These are phyloP conservation scores for Marmota flaviventris DNA, from an alignment of 2,113 vertebrate genomes.

Conservation along the genomic window DNA sequence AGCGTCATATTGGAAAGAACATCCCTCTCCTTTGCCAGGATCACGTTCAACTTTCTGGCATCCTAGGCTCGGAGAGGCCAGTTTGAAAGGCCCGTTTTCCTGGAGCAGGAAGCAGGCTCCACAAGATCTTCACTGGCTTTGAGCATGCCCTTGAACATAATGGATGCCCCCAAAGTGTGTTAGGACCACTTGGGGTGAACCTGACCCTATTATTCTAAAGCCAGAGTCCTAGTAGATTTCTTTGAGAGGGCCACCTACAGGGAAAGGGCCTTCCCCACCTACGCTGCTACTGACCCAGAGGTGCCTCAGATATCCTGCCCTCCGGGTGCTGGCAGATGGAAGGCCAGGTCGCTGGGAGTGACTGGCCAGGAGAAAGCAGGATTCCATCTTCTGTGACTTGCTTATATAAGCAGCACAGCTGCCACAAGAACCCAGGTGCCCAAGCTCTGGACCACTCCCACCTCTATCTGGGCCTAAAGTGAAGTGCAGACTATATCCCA, in stretches of 20 bases:
- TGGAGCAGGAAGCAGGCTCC: neutral
- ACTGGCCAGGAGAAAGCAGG: neutral
- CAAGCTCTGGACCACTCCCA: neutral
- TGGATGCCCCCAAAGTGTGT: rapidly evolving
- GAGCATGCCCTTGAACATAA: neutral
- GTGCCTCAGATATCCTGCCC: neutral
- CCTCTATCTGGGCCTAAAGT: neutral
- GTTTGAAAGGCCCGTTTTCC: constrained; percentile 29
- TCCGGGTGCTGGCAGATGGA: neutral
- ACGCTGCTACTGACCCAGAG: neutral
- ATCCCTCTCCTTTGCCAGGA: constrained; percentile 43
- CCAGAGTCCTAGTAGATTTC: neutral
- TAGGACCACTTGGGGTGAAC: neutral
- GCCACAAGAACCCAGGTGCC: neutral
- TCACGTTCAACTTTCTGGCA: constrained; percentile 55
- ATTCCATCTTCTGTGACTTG: neutral
- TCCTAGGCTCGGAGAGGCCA: neutral
- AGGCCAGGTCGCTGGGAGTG: neutral
- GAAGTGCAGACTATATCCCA: neutral
- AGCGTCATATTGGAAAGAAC: constrained; percentile 56
- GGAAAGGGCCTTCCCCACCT: neutral
- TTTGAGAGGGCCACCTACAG: neutral
- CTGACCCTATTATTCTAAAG: neutral
- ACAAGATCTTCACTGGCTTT: neutral
- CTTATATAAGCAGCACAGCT: neutral